Percentiles rank a stretch among this genome's conserved stretches.
phyloP scores from a whole-genome alignment of 2,888 invertebrate genomes.

The Drosophila subsilvestris region DNA sequence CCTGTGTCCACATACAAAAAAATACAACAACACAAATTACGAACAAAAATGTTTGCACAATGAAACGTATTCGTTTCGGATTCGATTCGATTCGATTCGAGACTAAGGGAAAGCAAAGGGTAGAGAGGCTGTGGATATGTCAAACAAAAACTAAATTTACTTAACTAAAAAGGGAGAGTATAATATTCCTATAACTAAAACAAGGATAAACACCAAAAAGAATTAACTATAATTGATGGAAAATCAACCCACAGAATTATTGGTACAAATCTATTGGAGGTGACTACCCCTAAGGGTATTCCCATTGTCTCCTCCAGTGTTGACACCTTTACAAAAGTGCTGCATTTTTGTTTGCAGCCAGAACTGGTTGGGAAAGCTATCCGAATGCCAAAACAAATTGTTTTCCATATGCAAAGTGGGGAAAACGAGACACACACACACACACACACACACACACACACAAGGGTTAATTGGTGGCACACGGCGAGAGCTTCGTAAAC shows the following conservation, averaged over 20 bases:
- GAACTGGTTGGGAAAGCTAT: slow-evolving; percentile 34
- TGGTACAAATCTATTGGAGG: no score
- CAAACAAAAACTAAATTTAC: no score
- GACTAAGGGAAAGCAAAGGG: not conserved
- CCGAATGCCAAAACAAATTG: slow-evolving; percentile 64
- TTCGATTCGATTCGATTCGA: slow-evolving; percentile 41
- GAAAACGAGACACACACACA: slow-evolving; percentile 27
- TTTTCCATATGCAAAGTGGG: slow-evolving; percentile 56
- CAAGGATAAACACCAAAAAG: no score
- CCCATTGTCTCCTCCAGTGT: not conserved
- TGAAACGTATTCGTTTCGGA: slow-evolving; percentile 52
- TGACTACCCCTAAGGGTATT: not conserved
- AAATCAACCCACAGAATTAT: no score
- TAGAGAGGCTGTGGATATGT: no score
- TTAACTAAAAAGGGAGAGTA: no score
- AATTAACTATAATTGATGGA: no score
- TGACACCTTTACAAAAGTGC: not conserved
- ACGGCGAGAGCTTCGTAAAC: slow-evolving; percentile 53
- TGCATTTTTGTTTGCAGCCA: not conserved
- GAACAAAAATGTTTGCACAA: slow-evolving; percentile 69
- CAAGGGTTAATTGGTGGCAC: slow-evolving; percentile 68
- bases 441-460: slow-evolving; percentile 32
- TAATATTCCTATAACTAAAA: no score
- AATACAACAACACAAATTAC: slow-evolving; percentile 46
- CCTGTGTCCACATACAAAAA: slow-evolving; percentile 38